Percentiles rank a stretch among this genome's conserved stretches.
phyloP scores from a whole-genome alignment of 2,888 invertebrate genomes.

The Dryococelus australis region DNA sequence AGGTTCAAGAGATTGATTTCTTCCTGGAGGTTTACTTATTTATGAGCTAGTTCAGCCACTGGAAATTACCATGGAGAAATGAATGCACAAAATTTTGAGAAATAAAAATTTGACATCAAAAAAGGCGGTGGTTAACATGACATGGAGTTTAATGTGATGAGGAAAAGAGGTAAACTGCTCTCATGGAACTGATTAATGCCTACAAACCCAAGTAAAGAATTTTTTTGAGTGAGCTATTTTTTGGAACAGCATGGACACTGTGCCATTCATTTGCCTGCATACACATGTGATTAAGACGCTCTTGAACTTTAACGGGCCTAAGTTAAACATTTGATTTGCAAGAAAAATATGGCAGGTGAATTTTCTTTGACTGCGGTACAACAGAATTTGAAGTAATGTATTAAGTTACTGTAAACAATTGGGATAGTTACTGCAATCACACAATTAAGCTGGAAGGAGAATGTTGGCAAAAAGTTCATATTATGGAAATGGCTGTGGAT shows the following conservation, averaged over 20 bases:
- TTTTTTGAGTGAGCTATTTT: background rate
- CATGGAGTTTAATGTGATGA: background rate
- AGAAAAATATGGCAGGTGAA: background rate
- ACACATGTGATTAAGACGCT: conserved; percentile 12
- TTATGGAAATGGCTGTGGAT: conserved; percentile 19
- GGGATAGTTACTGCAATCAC: background rate
- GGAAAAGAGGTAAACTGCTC: background rate
- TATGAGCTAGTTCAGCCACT: background rate
- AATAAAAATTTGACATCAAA: background rate
- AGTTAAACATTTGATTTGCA: background rate
- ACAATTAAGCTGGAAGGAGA: background rate
- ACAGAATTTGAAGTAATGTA: background rate
- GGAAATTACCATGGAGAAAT: conserved; percentile 12
- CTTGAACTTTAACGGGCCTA: background rate
- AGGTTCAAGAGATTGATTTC: background rate
- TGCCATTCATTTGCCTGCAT: background rate
- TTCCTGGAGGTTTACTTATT: background rate
- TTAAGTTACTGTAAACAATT: conserved; percentile 23
- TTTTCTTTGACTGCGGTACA: background rate
- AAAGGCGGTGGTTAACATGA: background rate
- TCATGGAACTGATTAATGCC: background rate
- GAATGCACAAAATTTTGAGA: conserved; percentile 26
- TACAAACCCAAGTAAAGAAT: background rate
- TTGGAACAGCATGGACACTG: background rate
- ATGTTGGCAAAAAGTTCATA: conserved; percentile 19